phyloP scores from a whole-genome alignment of 2,888 invertebrate genomes.

The Dolichopus griseipennis region DNA sequence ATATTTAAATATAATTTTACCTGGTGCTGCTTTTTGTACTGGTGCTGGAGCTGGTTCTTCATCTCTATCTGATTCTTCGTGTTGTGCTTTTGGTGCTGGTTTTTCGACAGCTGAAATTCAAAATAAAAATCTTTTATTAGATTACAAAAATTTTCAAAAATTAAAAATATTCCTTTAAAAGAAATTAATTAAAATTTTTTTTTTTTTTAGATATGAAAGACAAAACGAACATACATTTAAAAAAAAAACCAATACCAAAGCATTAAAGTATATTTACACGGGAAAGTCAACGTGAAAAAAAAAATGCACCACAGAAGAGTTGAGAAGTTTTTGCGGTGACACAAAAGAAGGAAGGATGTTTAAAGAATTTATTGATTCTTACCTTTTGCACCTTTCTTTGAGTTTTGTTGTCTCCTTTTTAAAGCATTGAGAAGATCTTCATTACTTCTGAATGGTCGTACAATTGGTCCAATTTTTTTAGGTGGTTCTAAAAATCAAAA shows the following conservation, averaged over 20 bases:
- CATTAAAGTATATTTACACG: too few species aligned
- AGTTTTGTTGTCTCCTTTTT: slow-evolving; percentile 63
- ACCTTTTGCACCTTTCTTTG: slow-evolving; percentile 48
- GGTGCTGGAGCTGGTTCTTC: slow-evolving; percentile 31
- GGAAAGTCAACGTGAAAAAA: not conserved
- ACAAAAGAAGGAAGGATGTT: not conserved
- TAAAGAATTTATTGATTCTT: slow-evolving; percentile 1
- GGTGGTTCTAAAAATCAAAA: slow-evolving; percentile 46
- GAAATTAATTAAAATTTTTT: too few species aligned
- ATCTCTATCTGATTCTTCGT: slow-evolving; percentile 31
- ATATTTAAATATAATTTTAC: too few species aligned
- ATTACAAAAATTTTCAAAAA: not conserved
- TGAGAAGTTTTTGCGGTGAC: not conserved
- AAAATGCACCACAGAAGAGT: not conserved
- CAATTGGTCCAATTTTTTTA: slow-evolving; percentile 55
- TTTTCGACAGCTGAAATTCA: slow-evolving; percentile 29
- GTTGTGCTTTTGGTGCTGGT: slow-evolving; percentile 29
- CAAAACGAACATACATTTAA: not conserved
- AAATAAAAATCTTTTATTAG: too few species aligned
- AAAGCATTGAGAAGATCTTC: slow-evolving; percentile 64
- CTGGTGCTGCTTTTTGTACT: slow-evolving; percentile 28
- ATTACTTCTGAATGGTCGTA: slow-evolving; percentile 70
- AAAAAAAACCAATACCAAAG: too few species aligned
- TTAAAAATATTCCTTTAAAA: not conserved
- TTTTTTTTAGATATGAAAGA: too few species aligned